Evolutionary conservation across 2,888 invertebrate species (phyloP).

Genomic region (Aphodius sticticus): DNA sequence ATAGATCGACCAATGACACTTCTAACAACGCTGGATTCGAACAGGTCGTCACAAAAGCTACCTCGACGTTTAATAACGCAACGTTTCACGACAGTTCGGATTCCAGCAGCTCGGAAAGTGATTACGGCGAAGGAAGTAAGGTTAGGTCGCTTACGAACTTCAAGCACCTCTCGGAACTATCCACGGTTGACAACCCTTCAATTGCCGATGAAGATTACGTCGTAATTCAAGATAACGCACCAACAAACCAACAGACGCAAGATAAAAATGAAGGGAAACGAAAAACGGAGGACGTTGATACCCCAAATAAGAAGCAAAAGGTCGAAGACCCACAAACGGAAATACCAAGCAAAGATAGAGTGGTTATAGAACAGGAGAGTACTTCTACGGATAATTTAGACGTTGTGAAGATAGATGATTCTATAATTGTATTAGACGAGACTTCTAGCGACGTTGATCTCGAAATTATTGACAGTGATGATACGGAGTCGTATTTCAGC

Average conservation of each 20-base stretch:
- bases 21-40: conserved; percentile 14
- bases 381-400: conserved; percentile 10
- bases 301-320: conserved; percentile 35
- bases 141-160: conserved; percentile 12
- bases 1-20: conserved; percentile 26
- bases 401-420: neutral
- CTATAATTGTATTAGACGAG: conserved; percentile 7
- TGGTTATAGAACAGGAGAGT: neutral
- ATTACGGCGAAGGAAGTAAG: conserved; percentile 43
- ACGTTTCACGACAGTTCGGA: conserved; percentile 42
- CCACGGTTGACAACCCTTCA: conserved; percentile 12
- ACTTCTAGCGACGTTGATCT: neutral
- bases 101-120: conserved; percentile 54
- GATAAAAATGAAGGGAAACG: conserved; percentile 23
- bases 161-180: conserved; percentile 5
- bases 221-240: neutral
- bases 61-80: neutral
- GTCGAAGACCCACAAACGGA: conserved; percentile 32
- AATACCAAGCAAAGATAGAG: neutral
- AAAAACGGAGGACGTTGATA: conserved; percentile 27
- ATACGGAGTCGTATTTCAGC: conserved; percentile 21
- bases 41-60: conserved; percentile 30
- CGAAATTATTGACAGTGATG: neutral
- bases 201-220: neutral
- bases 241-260: neutral